Percentiles rank a stretch among this genome's conserved stretches.
Evolutionary conservation across 2,888 invertebrate species (phyloP).

Genomic region (Acrocyrtus sp.): DNA sequence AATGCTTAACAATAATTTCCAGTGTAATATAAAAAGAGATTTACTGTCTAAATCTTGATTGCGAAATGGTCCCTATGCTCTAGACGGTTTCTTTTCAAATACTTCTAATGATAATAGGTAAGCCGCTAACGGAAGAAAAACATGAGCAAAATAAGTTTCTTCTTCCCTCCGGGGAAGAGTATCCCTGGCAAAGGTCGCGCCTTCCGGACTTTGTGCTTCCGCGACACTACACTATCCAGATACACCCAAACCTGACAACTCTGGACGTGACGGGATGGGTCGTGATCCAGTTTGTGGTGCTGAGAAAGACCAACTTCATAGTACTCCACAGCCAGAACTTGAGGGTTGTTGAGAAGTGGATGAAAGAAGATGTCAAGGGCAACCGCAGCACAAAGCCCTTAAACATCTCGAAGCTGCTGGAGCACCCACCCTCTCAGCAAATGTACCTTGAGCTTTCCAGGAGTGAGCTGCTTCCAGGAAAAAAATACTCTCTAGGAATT

Average conservation of each 20-base stretch:
- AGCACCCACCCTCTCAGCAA: conserved; percentile 87
- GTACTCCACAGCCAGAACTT: conserved; percentile 87
- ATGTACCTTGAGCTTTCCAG: conserved; percentile 65
- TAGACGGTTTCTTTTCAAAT: conserved; percentile 60
- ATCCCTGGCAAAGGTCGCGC: conserved; percentile 81
- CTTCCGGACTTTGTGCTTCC: conserved; percentile 84
- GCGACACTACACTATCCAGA: conserved; percentile 85
- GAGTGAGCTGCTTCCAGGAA: conserved; percentile 69
- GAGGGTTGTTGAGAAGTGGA: conserved; percentile 83
- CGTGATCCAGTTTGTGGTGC: conserved; percentile 85
- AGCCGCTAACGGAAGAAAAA: conserved; percentile 37
- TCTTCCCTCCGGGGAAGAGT: conserved; percentile 79
- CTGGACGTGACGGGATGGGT: conserved; percentile 89
- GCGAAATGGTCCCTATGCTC: too few species aligned
- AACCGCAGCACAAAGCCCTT: conserved; percentile 66
- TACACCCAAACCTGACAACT: conserved; percentile 93
- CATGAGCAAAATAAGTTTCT: conserved; percentile 68
- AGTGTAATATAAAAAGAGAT: too few species aligned
- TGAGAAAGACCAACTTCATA: conserved; percentile 82
- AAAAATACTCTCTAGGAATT: conserved; percentile 85
- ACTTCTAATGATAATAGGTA: conserved; percentile 45
- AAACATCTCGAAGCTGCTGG: conserved; percentile 77
- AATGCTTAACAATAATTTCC: too few species aligned
- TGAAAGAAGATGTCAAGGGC: conserved; percentile 75
- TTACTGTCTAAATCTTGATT: too few species aligned